phyloP scores from a whole-genome alignment of 2,113 vertebrate genomes.

The Micromys minutus region DNA sequence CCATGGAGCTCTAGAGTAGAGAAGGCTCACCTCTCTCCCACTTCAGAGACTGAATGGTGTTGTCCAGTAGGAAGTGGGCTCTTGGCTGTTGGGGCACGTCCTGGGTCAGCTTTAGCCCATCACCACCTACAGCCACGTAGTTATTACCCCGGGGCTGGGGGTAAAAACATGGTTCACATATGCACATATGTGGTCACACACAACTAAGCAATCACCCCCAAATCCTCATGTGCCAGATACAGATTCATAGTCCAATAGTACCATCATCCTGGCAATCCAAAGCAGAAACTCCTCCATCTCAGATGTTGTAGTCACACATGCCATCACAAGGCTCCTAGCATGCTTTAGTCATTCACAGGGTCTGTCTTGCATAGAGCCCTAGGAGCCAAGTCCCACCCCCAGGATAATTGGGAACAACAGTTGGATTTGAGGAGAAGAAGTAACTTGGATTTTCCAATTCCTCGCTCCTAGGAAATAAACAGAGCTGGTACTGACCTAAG shows the following conservation, averaged over 20 bases:
- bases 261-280: background rate
- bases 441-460: background rate
- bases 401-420: background rate
- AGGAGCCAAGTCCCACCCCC: background rate
- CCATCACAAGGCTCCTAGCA: background rate
- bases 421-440: background rate
- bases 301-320: background rate
- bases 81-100: background rate
- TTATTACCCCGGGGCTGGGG: constrained; percentile 3
- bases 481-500: constrained; percentile 66
- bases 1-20: constrained; percentile 1
- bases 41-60: constrained; percentile 50
- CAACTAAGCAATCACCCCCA: constrained; percentile 7
- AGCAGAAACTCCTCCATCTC: background rate
- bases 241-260: background rate
- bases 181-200: background rate
- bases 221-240: background rate
- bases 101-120: constrained; percentile 45
- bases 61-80: background rate
- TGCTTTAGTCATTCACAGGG: background rate
- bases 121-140: constrained; percentile 62
- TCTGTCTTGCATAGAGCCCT: background rate
- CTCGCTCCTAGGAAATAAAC: constrained; percentile 40
- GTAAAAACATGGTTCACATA: constrained; percentile 8
- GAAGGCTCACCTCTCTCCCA: constrained; percentile 15